Percentiles rank a stretch among this genome's conserved stretches.
Conservation (phyloP, 2,888 invertebrate species). For the Microplitis deprimator region DNA sequence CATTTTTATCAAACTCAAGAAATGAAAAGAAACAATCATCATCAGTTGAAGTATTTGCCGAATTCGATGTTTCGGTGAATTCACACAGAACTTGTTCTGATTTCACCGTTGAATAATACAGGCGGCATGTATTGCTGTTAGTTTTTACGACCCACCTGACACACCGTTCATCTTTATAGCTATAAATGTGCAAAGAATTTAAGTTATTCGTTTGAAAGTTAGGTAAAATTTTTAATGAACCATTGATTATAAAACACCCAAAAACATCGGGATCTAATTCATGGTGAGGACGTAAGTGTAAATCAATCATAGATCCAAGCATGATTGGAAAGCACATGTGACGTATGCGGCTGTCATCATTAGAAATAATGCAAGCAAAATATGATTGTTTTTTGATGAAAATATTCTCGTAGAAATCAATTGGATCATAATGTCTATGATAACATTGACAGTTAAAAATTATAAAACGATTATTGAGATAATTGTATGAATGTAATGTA, state of each 20-base stretch:
- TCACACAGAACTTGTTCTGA: not conserved
- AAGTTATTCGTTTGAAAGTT: slow-evolving; percentile 15
- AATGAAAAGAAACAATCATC: slow-evolving; percentile 18
- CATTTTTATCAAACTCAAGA: not conserved
- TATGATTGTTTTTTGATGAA: slow-evolving; percentile 17
- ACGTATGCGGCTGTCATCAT: slow-evolving; percentile 1
- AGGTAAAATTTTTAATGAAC: slow-evolving; percentile 4
- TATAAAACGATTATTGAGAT: slow-evolving; percentile 13
- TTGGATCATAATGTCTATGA: slow-evolving; percentile 7
- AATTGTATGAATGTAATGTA: slow-evolving; percentile 2
- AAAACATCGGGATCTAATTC: slow-evolving; percentile 8
- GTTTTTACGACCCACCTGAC: slow-evolving; percentile 10
- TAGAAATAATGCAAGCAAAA: not conserved
- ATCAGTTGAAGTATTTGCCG: not conserved
- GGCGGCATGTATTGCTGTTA: not conserved
- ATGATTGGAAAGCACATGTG: slow-evolving; percentile 16
- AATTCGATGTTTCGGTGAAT: not conserved
- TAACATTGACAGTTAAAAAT: slow-evolving; percentile 14
- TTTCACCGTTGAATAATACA: not conserved
- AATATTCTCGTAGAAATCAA: slow-evolving; percentile 11
- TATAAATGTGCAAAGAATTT: slow-evolving; percentile 2
- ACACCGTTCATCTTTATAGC: slow-evolving; percentile 13
- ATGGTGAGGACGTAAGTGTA: not conserved
- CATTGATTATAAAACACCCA: slow-evolving; percentile 8
- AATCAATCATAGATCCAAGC: slow-evolving; percentile 11